Evolutionary conservation across 2,113 vertebrate genomes (phyloP).

Genomic region (Paramormyrops kingsleyae): DNA sequence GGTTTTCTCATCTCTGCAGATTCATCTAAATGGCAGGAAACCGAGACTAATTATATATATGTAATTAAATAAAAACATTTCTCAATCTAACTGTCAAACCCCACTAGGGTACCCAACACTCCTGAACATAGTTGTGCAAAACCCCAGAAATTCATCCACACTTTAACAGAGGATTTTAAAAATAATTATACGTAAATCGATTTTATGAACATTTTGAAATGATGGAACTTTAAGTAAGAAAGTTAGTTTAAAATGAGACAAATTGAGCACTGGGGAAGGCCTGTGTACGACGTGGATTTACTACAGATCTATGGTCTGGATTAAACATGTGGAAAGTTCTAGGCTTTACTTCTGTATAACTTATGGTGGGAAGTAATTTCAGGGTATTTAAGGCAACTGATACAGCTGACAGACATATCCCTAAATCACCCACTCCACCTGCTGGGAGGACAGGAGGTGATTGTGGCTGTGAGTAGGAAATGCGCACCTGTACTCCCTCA

Average conservation of each 20-base stretch:
- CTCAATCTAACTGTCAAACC: not conserved
- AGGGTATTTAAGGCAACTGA: not conserved
- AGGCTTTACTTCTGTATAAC: not conserved
- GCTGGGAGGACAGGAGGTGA: not conserved
- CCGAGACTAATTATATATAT: not conserved
- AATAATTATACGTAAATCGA: not conserved
- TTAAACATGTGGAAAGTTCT: not conserved
- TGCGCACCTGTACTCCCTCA: slow-evolving; percentile 78
- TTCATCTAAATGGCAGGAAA: not conserved
- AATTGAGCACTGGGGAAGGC: not conserved
- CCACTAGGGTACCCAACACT: not conserved
- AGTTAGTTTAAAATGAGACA: not conserved
- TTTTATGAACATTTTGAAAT: not conserved
- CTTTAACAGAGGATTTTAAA: not conserved
- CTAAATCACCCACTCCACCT: not conserved
- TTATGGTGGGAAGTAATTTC: not conserved
- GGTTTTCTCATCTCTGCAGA: not conserved
- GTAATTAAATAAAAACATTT: not conserved
- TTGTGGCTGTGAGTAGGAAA: not conserved
- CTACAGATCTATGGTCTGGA: not conserved
- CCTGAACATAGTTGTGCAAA: not conserved
- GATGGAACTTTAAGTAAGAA: not conserved
- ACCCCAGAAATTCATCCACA: not conserved
- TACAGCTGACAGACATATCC: not conserved
- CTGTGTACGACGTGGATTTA: not conserved